Evolutionary conservation across 2,797 vertebrate species (phyloP).

Genomic region (Anguilla marmorata): DNA sequence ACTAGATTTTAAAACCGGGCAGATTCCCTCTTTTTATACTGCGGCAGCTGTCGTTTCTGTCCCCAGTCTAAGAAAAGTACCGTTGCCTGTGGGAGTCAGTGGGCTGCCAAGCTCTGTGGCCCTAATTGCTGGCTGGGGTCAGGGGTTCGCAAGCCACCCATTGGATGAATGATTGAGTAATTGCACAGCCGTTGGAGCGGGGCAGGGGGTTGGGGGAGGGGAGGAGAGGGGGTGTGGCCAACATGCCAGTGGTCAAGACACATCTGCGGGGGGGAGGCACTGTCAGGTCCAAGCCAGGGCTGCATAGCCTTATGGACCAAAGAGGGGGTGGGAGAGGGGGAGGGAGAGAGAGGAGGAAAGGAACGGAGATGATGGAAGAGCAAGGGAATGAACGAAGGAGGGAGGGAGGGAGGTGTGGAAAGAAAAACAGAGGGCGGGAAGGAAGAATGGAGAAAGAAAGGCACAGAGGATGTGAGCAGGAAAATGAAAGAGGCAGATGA

Average conservation of each 20-base stretch:
- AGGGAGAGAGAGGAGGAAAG: constrained; percentile 14
- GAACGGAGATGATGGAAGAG: background rate
- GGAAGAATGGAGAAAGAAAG: constrained; percentile 27
- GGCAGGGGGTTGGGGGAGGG: background rate
- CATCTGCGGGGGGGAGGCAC: background rate
- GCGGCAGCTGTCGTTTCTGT: constrained; percentile 61
- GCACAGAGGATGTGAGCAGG: constrained; percentile 43
- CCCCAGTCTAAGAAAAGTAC: constrained; percentile 49
- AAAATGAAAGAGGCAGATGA: constrained; percentile 38
- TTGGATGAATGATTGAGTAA: constrained; percentile 74
- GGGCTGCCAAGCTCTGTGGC: constrained; percentile 34
- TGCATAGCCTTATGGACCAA: constrained; percentile 5
- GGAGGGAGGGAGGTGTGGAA: background rate
- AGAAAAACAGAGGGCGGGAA: constrained; percentile 32
- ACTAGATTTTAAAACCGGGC: background rate
- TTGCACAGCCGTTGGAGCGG: constrained; percentile 66
- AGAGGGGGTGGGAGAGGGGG: background rate
- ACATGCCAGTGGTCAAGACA: background rate
- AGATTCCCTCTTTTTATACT: constrained; percentile 41
- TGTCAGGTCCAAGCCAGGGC: constrained; percentile 18
- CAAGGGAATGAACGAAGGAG: background rate
- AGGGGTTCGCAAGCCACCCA: constrained; percentile 61
- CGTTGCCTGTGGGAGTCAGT: constrained; percentile 39
- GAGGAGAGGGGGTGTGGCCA: background rate
- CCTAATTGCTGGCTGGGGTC: constrained; percentile 50